Base-by-base conservation (phyloP, 2,797 vertebrate species). In the Ispidina picta region DNA sequence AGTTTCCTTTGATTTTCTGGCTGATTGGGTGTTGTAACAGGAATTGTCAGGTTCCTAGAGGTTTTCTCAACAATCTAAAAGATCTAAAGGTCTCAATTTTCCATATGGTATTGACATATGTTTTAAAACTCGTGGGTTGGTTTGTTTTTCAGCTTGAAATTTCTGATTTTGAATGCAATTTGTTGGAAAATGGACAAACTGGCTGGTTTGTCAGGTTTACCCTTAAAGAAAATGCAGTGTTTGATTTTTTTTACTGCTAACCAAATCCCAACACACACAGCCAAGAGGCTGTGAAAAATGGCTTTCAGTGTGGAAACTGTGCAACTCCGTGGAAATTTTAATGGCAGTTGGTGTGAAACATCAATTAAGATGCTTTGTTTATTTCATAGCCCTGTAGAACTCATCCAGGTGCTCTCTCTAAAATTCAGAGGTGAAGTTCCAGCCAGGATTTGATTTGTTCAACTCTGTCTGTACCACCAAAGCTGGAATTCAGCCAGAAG, bases 91-190 rank as follows among this genome's bases (percentile, higher is more conserved):
- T 26, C 1, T 20, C 12, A 54, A 20, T 18, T 68, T 13, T 19
- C 21, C 2, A 8, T 39, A 1, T 2, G 25, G 6, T 4, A 39
- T 3, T 37, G 39, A 17, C 10, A 3, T 17, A 7, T 51, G 29
- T 22, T 86, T 15, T 21, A 16, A 77, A 71, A 55, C 54, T 54
- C 4, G 26, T 26, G 28, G 22, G 26, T 19, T n/a, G 41, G 15
- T 26, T 51, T 51, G 48, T 29, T 54, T 31, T 48, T 33, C 16
- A 44, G 58, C 52, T 26, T 22, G 7, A 7, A 35, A 46, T 35
- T 71, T 44, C 25, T 63, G 1, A 21, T 56, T 26, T 28, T 17
- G 10, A 54, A 44, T 70, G 48, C 43, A 60, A 33, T 21, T 12
- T 15, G 12, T 29, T 55, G 68, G n/a, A 25, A 26, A 41, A 10